Evolutionary conservation across 2,797 vertebrate genomes (phyloP).

Genomic region (Syncerus caffer): DNA sequence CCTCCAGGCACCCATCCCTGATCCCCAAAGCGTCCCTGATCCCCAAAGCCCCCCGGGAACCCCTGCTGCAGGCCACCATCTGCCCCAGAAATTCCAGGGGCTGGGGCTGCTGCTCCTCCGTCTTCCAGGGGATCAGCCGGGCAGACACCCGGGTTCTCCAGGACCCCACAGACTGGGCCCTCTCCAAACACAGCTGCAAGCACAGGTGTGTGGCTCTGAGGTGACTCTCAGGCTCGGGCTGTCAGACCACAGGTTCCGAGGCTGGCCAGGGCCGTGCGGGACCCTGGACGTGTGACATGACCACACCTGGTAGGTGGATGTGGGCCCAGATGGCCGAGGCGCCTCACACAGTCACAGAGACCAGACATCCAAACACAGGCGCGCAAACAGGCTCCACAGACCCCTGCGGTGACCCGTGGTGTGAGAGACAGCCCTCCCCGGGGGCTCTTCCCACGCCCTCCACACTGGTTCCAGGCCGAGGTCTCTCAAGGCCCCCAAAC

Average conservation of each 20-base stretch:
- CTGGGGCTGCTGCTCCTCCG: neutral
- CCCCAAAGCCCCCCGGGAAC: neutral
- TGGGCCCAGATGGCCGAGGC: neutral
- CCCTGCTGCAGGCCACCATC: neutral
- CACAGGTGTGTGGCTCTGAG: neutral
- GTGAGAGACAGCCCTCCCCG: neutral
- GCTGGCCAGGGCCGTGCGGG: neutral
- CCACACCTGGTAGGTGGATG: neutral
- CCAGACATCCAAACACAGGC: neutral
- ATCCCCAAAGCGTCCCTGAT: neutral
- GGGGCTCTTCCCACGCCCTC: slow-evolving; percentile 23
- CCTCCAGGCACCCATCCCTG: neutral
- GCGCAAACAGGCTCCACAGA: neutral
- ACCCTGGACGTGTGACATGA: neutral
- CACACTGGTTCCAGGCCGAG: neutral
- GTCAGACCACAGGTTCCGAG: neutral
- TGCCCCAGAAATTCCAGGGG: neutral
- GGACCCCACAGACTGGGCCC: neutral
- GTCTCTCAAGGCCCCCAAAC: neutral
- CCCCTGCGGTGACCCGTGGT: neutral
- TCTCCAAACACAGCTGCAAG: neutral
- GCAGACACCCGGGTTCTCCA: neutral
- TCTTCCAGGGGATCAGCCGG: neutral
- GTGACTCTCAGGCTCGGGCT: neutral
- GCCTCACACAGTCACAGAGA: neutral